Conservation (phyloP, 2,888 invertebrate species). For the Allolobophora icterica region DNA sequence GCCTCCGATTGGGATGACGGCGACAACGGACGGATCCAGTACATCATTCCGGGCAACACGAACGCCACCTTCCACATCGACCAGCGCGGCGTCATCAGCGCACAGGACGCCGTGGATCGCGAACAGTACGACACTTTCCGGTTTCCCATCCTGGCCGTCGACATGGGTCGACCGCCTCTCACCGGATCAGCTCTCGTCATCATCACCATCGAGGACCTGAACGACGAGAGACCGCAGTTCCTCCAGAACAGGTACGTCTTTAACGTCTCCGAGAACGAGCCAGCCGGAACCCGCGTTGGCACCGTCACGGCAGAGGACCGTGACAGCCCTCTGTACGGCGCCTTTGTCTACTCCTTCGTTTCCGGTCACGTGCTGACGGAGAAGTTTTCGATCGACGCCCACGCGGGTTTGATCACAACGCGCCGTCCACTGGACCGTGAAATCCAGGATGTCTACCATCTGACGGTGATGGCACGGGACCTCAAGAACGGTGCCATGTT, state of each 20-base stretch:
- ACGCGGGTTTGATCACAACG: constrained; percentile 40
- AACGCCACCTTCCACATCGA: constrained; percentile 41
- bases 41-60: constrained; percentile 69
- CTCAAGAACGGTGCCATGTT: constrained; percentile 32
- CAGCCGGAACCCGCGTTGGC: constrained; percentile 58
- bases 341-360: constrained; percentile 42
- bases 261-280: constrained; percentile 46
- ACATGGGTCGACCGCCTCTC: constrained; percentile 80
- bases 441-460: constrained; percentile 32
- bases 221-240: constrained; percentile 48
- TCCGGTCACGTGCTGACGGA: constrained; percentile 31
- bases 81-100: constrained; percentile 66
- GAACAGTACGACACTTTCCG: constrained; percentile 66
- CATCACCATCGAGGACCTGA: constrained; percentile 46
- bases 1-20: constrained; percentile 39
- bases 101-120: constrained; percentile 46
- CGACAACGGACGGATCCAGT: constrained; percentile 29
- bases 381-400: constrained; percentile 40
- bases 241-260: constrained; percentile 42
- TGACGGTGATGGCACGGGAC: constrained; percentile 41
- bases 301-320: constrained; percentile 44
- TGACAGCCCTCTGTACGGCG: constrained; percentile 42
- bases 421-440: constrained; percentile 44
- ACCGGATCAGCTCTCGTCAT: constrained; percentile 82
- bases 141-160: constrained; percentile 80